Evolutionary conservation across 2,797 vertebrate genomes (phyloP), one percentile per base, ranked within the genome.

Genomic region (Dermochelys coriacea): DNA sequence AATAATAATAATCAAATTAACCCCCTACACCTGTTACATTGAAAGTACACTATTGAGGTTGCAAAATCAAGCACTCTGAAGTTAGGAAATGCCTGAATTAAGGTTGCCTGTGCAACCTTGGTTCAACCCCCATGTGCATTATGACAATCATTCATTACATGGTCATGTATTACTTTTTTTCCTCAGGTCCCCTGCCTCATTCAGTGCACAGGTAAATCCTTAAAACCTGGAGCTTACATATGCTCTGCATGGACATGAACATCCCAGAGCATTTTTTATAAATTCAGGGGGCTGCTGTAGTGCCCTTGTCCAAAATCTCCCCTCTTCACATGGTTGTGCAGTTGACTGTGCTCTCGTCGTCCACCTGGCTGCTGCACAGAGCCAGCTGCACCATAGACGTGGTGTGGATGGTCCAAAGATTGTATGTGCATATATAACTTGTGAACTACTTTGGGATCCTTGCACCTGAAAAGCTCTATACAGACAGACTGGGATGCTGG

Each of bases 51-150:
- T 75, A 75, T 75, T 31, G 34, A 71, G 45, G 45, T 88, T 68
- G 55, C 82, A 45, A 75, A 82, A 27, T 18, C 77, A 61, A 54
- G 50, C 50, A 90, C 93, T 90, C 45, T 92, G 37, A 85, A 71
- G 71, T 81, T 87, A 71, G 82, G 55, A 79, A 61, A 77, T 61
- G n/a, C 37, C 41, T 81, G 50, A 80, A 57, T 16, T 4, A 8
- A 34, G 75, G 49, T 54, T 82, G 59, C 55, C 80, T n/a, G 31
- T 47, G 25, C 25, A 14, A 45, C 71, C 37, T 23, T 3, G 27
- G 5, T 12, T 5, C 21, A 80, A 71, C 23, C 59, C 64, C 74
- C 54, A 54, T 52, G 50, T 78, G 57, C 34, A 12, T 50, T 19
- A 1, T 5, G 37, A 64, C 61, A 45, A 21, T 74, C 52, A 45